Percentiles rank a stretch among this genome's conserved stretches.
These are phyloP conservation scores for Epirrita christyi DNA, from an alignment of 2,888 invertebrate genomes.

Conservation along the genomic window DNA sequence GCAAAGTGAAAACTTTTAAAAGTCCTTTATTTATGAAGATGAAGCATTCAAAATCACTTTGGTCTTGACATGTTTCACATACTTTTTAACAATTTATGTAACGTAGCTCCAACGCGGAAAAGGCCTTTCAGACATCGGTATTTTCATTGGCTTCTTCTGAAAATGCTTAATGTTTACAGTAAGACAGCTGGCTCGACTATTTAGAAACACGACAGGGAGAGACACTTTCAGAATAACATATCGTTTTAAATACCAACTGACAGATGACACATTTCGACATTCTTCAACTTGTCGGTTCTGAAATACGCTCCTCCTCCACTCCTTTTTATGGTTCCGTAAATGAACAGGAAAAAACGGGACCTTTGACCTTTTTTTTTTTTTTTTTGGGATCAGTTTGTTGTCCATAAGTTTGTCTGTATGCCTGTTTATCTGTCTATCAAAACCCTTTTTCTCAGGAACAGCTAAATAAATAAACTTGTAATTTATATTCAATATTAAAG, in stretches of 20 bases:
- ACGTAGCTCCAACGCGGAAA: slow-evolving; percentile 35
- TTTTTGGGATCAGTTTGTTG: too few species aligned
- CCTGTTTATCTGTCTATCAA: too few species aligned
- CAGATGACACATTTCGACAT: slow-evolving; percentile 85
- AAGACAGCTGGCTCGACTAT: slow-evolving; percentile 76
- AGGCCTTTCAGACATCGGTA: slow-evolving; percentile 56
- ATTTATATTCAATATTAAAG: too few species aligned
- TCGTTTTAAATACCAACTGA: slow-evolving; percentile 83
- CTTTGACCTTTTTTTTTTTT: too few species aligned
- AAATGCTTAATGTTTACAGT: slow-evolving; percentile 67
- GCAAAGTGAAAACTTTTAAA: slow-evolving; percentile 28
- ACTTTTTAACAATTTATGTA: slow-evolving; percentile 39
- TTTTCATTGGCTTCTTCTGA: slow-evolving; percentile 65
- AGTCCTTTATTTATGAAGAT: slow-evolving; percentile 30
- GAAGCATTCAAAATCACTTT: slow-evolving; percentile 19
- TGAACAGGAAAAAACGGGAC: too few species aligned
- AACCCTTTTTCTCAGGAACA: too few species aligned
- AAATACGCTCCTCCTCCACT: slow-evolving; percentile 65
- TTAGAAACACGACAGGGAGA: slow-evolving; percentile 67
- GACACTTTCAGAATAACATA: slow-evolving; percentile 80
- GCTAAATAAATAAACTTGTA: too few species aligned
- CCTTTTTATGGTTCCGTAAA: too few species aligned
- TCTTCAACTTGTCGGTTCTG: slow-evolving; percentile 83
- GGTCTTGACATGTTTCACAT: slow-evolving; percentile 32
- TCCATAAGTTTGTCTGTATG: too few species aligned